Evolutionary conservation across 2,888 invertebrate genomes (phyloP).

Genomic region (Phaedon cochleariae): DNA sequence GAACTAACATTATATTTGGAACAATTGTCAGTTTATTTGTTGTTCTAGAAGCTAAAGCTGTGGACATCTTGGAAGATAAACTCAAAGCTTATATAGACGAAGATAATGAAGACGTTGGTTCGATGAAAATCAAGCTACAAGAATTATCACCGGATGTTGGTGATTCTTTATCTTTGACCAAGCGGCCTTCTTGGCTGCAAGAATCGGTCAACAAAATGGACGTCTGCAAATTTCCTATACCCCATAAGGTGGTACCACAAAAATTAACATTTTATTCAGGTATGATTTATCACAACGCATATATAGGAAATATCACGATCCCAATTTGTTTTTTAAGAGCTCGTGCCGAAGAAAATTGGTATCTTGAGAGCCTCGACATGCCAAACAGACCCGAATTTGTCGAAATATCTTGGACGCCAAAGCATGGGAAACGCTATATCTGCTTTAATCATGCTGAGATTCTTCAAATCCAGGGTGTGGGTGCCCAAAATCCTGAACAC

Average conservation of each 20-base stretch:
- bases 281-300: too few relatives aligned
- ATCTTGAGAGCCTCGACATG: slow-evolving; percentile 58
- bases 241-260: slow-evolving; percentile 29
- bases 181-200: slow-evolving; percentile 43
- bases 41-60: slow-evolving; percentile 1
- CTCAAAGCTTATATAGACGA: slow-evolving; percentile 31
- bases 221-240: slow-evolving; percentile 38
- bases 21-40: background rate
- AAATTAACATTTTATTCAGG: slow-evolving; percentile 43
- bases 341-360: slow-evolving; percentile 50
- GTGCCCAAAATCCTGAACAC: slow-evolving; percentile 56
- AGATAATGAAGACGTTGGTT: slow-evolving; percentile 33
- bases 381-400: slow-evolving; percentile 55
- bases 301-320: too few relatives aligned
- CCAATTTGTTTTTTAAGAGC: slow-evolving; percentile 35
- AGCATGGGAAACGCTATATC: slow-evolving; percentile 58
- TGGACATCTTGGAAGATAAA: slow-evolving; percentile 36
- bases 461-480: slow-evolving; percentile 58
- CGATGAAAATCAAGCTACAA: slow-evolving; percentile 28
- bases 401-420: slow-evolving; percentile 53
- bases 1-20: slow-evolving; percentile 10
- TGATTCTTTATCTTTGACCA: slow-evolving; percentile 28
- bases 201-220: slow-evolving; percentile 38
- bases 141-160: slow-evolving; percentile 43
- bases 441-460: slow-evolving; percentile 58